Evolutionary conservation across 2,888 invertebrate genomes (phyloP).

Genomic region (Allacma fusca): DNA sequence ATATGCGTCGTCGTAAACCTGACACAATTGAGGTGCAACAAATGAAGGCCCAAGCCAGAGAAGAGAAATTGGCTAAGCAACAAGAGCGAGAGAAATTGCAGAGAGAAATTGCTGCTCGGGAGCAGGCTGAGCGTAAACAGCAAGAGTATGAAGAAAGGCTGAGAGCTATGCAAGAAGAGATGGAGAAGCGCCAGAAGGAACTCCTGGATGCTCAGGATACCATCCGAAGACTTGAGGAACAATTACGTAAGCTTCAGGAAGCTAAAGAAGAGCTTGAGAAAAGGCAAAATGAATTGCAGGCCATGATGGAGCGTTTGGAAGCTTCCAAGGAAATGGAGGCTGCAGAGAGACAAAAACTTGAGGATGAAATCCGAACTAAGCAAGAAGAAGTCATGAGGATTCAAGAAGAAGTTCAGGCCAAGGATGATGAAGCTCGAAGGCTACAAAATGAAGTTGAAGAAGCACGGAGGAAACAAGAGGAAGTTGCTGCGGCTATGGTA

Average conservation of each 20-base stretch:
- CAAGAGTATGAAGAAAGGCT: conserved; percentile 96
- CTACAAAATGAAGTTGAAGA: conserved; percentile 91
- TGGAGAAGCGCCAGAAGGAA: conserved; percentile 82
- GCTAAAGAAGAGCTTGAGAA: conserved; percentile 91
- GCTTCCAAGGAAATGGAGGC: conserved; percentile 93
- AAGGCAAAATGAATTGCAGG: conserved; percentile 76
- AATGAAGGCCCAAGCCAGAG: conserved; percentile 99
- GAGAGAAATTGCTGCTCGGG: conserved; percentile 91
- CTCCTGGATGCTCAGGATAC: conserved; percentile 69
- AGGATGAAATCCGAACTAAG: conserved; percentile 87
- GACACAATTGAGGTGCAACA: conserved; percentile 99
- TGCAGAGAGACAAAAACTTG: conserved; percentile 83
- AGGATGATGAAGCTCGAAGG: conserved; percentile 88
- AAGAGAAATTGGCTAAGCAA: conserved; percentile 94
- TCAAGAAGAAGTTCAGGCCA: conserved; percentile 84
- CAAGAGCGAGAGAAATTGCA: conserved; percentile 94
- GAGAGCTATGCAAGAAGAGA: conserved; percentile 90
- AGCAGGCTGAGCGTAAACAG: conserved; percentile 95
- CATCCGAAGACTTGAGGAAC: conserved; percentile 90
- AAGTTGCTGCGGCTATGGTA: conserved; percentile 69
- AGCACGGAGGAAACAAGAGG: conserved; percentile 71
- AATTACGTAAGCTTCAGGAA: conserved; percentile 86
- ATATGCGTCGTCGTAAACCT: conserved; percentile 98
- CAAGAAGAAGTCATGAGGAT: conserved; percentile 89
- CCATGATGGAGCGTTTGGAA: conserved; percentile 91